phyloP scores from a whole-genome alignment of 2,888 invertebrate species.

The Macroteleia sp. region DNA sequence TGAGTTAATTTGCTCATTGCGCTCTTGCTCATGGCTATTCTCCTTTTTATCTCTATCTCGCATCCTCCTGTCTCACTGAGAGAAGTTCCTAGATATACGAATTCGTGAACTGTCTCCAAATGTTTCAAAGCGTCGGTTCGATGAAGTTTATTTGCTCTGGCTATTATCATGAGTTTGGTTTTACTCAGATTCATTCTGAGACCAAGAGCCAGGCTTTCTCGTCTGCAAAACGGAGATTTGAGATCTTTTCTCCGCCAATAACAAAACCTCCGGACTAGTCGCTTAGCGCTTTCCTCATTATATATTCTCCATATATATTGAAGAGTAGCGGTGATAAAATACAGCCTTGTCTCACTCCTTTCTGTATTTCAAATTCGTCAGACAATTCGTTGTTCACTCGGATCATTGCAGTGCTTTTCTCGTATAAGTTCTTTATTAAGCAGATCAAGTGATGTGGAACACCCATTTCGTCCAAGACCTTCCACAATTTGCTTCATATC shows the following conservation, averaged over 20 bases:
- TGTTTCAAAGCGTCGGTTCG: neutral
- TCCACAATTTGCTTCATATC: neutral
- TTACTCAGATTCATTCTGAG: neutral
- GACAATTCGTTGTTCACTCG: neutral
- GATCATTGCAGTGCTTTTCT: neutral
- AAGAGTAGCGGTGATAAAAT: neutral
- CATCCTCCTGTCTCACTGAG: neutral
- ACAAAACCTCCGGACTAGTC: neutral
- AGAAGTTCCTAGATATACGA: neutral
- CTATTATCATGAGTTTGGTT: neutral
- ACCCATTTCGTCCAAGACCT: neutral
- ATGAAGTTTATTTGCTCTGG: neutral
- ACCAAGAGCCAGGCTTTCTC: neutral
- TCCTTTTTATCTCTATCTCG: neutral
- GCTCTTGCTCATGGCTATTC: neutral
- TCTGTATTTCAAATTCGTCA: neutral
- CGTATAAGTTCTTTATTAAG: neutral
- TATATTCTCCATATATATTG: neutral
- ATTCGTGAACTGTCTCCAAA: neutral
- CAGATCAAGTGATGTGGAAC: neutral
- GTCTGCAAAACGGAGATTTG: neutral
- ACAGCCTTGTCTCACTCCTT: slow-evolving; percentile 8
- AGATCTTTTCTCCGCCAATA: neutral
- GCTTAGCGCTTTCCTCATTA: neutral
- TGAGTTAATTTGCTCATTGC: neutral